Conservation (phyloP, 2,113 vertebrate species). For the Tylochromis polylepis region DNA sequence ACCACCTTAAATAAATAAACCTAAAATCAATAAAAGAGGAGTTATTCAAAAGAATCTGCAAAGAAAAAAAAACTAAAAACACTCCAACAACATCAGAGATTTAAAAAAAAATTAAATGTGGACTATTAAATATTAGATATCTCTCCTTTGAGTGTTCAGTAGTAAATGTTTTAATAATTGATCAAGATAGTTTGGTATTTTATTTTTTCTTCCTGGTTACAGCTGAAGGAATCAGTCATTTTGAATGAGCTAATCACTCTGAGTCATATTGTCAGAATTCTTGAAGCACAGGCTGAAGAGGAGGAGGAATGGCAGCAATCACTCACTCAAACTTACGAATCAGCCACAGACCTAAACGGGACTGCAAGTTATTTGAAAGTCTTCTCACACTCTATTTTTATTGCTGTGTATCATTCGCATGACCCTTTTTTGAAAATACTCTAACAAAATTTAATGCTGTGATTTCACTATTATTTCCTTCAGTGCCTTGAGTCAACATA, state of each 20-base stretch:
- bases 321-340: not conserved
- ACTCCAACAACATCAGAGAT: not conserved
- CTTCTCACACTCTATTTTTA: not conserved
- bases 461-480: not conserved
- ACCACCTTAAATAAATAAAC: not conserved
- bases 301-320: not conserved
- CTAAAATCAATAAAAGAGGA: not conserved
- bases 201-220: not conserved
- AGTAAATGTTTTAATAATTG: not conserved
- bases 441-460: not conserved
- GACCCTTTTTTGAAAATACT: not conserved
- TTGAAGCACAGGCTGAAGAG: not conserved
- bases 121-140: not conserved
- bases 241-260: not conserved
- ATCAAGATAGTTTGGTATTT: not conserved
- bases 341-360: not conserved
- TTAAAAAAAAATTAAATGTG: not conserved
- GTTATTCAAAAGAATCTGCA: not conserved
- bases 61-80: not conserved
- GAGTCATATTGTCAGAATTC: not conserved
- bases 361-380: not conserved
- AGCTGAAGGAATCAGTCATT: not conserved
- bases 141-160: not conserved
- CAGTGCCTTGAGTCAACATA: not conserved
- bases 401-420: not conserved